Evolutionary conservation across 2,888 invertebrate genomes (phyloP).

Genomic region (Lucinisca nassula): DNA sequence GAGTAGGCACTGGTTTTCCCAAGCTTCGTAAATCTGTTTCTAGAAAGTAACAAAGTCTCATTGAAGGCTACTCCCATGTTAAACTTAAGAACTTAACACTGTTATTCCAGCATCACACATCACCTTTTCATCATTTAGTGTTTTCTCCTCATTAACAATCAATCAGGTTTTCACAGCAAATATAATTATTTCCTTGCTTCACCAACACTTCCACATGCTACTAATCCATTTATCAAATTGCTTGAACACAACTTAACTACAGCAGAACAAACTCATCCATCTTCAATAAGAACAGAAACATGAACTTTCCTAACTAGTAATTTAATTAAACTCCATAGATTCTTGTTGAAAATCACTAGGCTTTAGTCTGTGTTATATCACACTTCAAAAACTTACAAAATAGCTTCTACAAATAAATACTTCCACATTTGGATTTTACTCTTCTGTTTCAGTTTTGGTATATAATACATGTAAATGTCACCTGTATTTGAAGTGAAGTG

Average conservation of each 20-base stretch:
- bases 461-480: too few species aligned
- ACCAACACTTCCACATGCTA: background rate
- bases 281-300: background rate
- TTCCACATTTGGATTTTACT: too few species aligned
- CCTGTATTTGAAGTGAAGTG: too few species aligned
- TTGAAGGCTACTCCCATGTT: too few species aligned
- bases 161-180: background rate
- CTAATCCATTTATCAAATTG: background rate
- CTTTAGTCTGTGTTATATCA: background rate
- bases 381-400: background rate
- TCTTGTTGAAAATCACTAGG: background rate
- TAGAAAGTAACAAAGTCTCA: too few species aligned
- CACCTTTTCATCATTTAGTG: background rate
- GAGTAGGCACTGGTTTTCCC: too few species aligned
- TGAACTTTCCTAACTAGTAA: background rate
- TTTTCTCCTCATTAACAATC: background rate
- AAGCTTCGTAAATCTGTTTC: too few species aligned
- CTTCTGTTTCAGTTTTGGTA: too few species aligned
- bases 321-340: background rate
- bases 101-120: background rate
- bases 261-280: background rate
- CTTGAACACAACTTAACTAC: background rate
- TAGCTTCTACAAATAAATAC: background rate
- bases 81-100: background rate
- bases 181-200: background rate